phyloP scores from a whole-genome alignment of 2,797 vertebrate species.

The Falco peregrinus region DNA sequence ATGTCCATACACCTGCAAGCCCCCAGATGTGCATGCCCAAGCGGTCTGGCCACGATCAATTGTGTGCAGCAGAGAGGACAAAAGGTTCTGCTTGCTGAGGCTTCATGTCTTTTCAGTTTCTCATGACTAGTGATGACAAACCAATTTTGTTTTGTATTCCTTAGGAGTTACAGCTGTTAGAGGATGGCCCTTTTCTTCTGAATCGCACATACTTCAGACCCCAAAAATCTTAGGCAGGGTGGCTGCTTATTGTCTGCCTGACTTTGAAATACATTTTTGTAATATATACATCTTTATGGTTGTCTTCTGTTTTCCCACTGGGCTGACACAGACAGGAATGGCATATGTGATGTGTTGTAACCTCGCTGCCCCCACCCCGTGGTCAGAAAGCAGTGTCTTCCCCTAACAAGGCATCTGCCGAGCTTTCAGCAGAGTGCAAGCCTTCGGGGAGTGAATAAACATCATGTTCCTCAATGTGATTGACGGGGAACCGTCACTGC shows the following conservation, averaged over 20 bases:
- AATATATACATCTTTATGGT: background rate
- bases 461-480: background rate
- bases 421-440: background rate
- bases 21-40: rapidly evolving
- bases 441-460: background rate
- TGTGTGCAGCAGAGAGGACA: background rate
- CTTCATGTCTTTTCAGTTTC: background rate
- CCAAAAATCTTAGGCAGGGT: background rate
- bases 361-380: background rate
- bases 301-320: background rate
- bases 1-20: background rate
- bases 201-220: background rate
- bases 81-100: background rate
- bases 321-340: background rate
- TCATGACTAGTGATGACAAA: background rate
- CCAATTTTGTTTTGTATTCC: background rate
- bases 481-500: background rate
- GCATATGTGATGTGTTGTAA: background rate
- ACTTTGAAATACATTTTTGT: background rate
- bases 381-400: background rate
- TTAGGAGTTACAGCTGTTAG: background rate
- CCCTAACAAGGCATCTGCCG: background rate
- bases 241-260: background rate
- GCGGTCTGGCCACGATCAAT: background rate
- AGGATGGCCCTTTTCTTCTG: background rate